A percentile compares a stretch with the other conserved stretches of the same genome.
These are phyloP conservation scores for Seriola dumerili DNA, from an alignment of 2,113 vertebrate genomes.

Conservation along the genomic window DNA sequence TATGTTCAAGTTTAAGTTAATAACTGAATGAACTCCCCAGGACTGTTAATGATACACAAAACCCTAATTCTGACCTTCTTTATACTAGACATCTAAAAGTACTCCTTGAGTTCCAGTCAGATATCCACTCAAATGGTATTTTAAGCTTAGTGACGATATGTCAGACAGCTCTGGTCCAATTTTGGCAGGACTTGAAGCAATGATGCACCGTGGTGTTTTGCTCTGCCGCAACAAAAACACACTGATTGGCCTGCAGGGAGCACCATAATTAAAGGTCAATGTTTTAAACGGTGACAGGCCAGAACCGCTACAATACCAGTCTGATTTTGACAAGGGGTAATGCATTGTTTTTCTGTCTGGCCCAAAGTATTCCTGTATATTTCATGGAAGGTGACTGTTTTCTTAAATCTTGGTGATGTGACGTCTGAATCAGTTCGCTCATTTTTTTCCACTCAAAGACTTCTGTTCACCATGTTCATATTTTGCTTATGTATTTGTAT, in stretches of 20 bases:
- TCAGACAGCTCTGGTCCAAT: neutral
- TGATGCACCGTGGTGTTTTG: conserved; percentile 13
- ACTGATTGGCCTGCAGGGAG: conserved; percentile 27
- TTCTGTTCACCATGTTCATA: neutral
- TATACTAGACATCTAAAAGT: neutral
- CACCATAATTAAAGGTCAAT: conserved; percentile 59
- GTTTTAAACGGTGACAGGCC: conserved; percentile 47
- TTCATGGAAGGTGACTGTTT: neutral
- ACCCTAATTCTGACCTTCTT: neutral
- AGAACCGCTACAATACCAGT: conserved; percentile 34
- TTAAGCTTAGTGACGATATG: conserved; percentile 6
- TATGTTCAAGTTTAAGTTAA: neutral
- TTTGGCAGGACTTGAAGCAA: conserved; percentile 9
- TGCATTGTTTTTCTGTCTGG: neutral
- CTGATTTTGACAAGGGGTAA: neutral
- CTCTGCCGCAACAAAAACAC: conserved; percentile 24
- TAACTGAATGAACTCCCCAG: neutral
- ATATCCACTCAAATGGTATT: conserved; percentile 6
- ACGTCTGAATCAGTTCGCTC: neutral
- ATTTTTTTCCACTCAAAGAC: neutral
- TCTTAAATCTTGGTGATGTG: neutral
- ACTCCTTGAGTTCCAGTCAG: neutral
- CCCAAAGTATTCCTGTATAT: neutral
- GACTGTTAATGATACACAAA: neutral
- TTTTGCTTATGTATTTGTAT: neutral